Base-by-base conservation (phyloP, 2,888 invertebrate genomes). In the Carcina quercana region DNA sequence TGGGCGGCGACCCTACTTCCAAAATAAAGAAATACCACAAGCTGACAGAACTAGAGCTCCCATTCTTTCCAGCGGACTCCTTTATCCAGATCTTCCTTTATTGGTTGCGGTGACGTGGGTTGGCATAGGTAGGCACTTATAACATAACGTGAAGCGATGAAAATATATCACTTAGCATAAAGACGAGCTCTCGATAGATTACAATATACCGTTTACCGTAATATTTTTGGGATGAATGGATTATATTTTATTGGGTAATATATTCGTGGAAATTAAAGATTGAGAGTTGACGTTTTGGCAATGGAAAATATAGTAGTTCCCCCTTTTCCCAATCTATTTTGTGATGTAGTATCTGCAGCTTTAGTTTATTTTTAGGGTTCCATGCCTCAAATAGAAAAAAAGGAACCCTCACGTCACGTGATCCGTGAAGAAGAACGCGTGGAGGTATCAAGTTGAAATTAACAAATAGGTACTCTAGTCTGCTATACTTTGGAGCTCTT, bases 1-100 rank as follows among this genome's bases (percentile, higher is more conserved):
- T 63, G 50, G 64, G 62, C 46, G 53, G 50, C 45, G 34, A 38
- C 40, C 25, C 42, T 31, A 38, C 34, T 38, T 46, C 41, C 45
- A 35, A 47, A 43, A 48, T 43, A 50, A 45, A 45, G 45, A 40
- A 35, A 32, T 32, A 15, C 25, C 27, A 30, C 27, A 13, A 12
- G 14, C 49, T 46, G 40, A 4, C 24, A 0, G 42, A 29, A 34
- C 14, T 20, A 34, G 46, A 44, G 34, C 48, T 13, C 11, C 8
- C 3, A 3, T 12, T 8, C 15, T 20, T n/a, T 20, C 13, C 15
- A 8, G 6, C 3, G 4, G 11, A 1, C 1, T 26, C 14, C 7
- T 8, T 17, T n/a, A 20, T 20, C 10, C 11, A 11, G 22, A 5
- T 30, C 24, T 15, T 11, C 6, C 4, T 24, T 12, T 7, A 24